phyloP scores from a whole-genome alignment of 2,888 invertebrate species.

The Craniophora ligustri region DNA sequence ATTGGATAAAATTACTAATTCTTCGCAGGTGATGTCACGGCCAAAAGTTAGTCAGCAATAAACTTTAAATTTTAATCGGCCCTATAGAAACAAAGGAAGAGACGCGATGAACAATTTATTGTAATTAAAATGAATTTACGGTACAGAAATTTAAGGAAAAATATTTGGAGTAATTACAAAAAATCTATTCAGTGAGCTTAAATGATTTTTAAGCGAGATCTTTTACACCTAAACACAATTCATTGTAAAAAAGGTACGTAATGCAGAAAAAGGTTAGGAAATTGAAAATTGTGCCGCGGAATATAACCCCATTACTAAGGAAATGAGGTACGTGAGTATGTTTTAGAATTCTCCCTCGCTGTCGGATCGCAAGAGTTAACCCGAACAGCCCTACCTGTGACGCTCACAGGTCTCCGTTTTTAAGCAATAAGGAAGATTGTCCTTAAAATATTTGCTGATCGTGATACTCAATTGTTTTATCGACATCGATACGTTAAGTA shows the following conservation, averaged over 20 bases:
- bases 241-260: conserved; percentile 73
- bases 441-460: conserved; percentile 33
- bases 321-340: conserved; percentile 86
- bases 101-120: too few relatives aligned
- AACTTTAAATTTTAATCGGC: too few relatives aligned
- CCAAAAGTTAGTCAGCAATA: too few relatives aligned
- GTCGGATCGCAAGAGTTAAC: conserved; percentile 38
- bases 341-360: conserved; percentile 72
- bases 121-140: too few relatives aligned
- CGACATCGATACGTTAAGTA: conserved; percentile 38
- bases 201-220: conserved; percentile 54
- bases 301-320: conserved; percentile 86
- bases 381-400: conserved; percentile 42
- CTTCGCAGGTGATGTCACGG: too few relatives aligned
- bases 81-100: too few relatives aligned
- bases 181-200: conserved; percentile 34
- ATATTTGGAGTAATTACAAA: too few relatives aligned
- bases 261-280: conserved; percentile 84
- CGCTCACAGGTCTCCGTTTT: conserved; percentile 40
- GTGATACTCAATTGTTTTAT: conserved; percentile 36
- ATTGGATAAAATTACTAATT: too few relatives aligned
- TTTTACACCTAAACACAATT: conserved; percentile 65
- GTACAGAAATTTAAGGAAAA: too few relatives aligned
- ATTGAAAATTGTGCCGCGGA: conserved; percentile 86
- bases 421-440: conserved; percentile 43